Percentiles rank a stretch among this genome's conserved stretches.
These are phyloP conservation scores for Eristalis tenax DNA, from an alignment of 2,888 invertebrate genomes.

Conservation along the genomic window DNA sequence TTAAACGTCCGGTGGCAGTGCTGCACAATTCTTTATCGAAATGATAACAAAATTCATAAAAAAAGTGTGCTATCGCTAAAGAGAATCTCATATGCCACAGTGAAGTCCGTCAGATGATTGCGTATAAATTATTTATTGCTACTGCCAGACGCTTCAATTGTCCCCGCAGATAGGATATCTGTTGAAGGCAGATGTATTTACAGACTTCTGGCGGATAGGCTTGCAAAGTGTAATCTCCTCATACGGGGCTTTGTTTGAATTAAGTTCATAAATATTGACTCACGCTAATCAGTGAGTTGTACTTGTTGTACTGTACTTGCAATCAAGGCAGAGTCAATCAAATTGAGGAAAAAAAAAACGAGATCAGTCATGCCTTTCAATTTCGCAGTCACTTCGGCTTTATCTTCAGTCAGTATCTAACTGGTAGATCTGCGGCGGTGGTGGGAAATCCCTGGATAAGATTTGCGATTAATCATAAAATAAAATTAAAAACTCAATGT, in stretches of 20 bases:
- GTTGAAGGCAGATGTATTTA: background rate
- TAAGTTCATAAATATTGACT: background rate
- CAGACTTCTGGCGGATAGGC: background rate
- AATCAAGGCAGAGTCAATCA: background rate
- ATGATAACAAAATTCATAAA: no score
- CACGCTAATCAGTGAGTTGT: background rate
- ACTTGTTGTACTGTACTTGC: background rate
- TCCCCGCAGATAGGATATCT: background rate
- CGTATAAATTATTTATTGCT: background rate
- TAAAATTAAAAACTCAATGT: no score
- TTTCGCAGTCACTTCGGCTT: background rate
- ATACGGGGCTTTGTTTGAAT: background rate
- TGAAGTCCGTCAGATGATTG: background rate
- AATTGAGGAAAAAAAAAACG: background rate
- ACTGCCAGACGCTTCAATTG: background rate
- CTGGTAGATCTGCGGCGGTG: background rate
- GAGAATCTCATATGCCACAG: no score
- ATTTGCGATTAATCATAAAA: background rate
- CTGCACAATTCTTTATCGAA: no score
- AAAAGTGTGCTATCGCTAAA: no score
- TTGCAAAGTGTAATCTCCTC: background rate
- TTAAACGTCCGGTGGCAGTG: no score
- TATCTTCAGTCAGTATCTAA: background rate
- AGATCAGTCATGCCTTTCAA: background rate
- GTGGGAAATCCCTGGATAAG: background rate